Percentiles rank a stretch among this genome's conserved stretches.
Conservation (phyloP, 2,113 vertebrate species). For the Platichthys stellatus region DNA sequence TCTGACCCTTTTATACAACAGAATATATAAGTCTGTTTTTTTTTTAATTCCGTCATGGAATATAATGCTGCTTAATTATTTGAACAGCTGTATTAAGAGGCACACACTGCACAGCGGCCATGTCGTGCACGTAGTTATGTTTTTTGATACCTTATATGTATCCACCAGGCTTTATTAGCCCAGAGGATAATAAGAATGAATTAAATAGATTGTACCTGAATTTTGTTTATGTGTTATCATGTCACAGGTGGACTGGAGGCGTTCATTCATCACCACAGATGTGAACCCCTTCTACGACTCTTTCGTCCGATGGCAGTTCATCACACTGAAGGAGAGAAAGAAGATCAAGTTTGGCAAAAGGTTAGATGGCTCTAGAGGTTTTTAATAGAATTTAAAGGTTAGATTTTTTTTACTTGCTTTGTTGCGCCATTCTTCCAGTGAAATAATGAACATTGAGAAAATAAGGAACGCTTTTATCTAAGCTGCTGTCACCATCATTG, state of each 20-base stretch:
- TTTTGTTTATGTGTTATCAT: neutral
- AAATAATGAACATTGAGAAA: neutral
- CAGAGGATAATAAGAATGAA: neutral
- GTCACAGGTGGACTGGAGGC: slow-evolving; percentile 93
- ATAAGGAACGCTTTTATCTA: too few species aligned
- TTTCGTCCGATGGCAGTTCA: slow-evolving; percentile 95
- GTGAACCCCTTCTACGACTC: slow-evolving; percentile 98
- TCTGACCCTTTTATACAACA: neutral
- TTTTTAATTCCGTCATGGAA: neutral
- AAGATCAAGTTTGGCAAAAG: slow-evolving; percentile 98
- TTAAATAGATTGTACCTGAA: neutral
- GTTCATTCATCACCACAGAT: slow-evolving; percentile 95
- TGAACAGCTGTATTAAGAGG: neutral
- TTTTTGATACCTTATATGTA: neutral
- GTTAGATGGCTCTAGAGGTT: slow-evolving; percentile 70
- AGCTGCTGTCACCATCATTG: neutral
- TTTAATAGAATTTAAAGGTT: too few species aligned
- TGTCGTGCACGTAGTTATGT: neutral
- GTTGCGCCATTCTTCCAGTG: neutral
- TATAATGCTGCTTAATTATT: neutral
- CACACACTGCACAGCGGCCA: neutral
- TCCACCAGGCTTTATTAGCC: neutral
- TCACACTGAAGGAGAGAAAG: slow-evolving; percentile 92
- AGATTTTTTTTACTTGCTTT: neutral
- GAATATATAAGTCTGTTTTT: neutral